Percentiles rank a stretch among this genome's conserved stretches.
Evolutionary conservation across 2,113 vertebrate genomes (phyloP).

Genomic region (Sphaerodactylus townsendi): DNA sequence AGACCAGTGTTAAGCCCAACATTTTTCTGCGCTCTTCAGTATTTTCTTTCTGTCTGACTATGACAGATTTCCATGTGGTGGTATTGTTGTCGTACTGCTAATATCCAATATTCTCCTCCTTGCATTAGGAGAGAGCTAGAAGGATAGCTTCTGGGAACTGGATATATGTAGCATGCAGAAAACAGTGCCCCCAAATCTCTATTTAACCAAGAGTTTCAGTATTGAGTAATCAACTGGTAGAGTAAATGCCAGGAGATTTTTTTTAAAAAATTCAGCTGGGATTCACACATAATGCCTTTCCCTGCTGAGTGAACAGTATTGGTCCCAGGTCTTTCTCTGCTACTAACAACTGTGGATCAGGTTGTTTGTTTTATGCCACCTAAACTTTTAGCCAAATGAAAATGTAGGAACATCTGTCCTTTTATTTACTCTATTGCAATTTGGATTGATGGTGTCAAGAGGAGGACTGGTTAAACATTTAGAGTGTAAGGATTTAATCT

Average conservation of each 20-base stretch:
- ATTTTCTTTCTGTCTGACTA: not conserved
- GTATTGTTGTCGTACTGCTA: not conserved
- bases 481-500: not conserved
- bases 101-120: not conserved
- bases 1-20: not conserved
- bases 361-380: slow-evolving; percentile 22
- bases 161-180: not conserved
- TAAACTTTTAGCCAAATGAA: slow-evolving; percentile 13
- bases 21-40: not conserved
- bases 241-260: not conserved
- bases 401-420: not conserved
- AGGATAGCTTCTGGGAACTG: not conserved
- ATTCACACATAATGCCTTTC: not conserved
- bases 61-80: not conserved
- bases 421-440: slow-evolving; percentile 20
- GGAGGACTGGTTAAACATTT: not conserved
- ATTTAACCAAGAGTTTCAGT: not conserved
- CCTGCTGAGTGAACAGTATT: not conserved
- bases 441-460: not conserved
- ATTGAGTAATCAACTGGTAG: not conserved
- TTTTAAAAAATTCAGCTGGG: not conserved
- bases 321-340: not conserved
- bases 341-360: not conserved
- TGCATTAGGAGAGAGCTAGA: not conserved
- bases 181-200: not conserved